Evolutionary conservation across 2,888 invertebrate species (phyloP).

Genomic region (Xanthia icteritia): DNA sequence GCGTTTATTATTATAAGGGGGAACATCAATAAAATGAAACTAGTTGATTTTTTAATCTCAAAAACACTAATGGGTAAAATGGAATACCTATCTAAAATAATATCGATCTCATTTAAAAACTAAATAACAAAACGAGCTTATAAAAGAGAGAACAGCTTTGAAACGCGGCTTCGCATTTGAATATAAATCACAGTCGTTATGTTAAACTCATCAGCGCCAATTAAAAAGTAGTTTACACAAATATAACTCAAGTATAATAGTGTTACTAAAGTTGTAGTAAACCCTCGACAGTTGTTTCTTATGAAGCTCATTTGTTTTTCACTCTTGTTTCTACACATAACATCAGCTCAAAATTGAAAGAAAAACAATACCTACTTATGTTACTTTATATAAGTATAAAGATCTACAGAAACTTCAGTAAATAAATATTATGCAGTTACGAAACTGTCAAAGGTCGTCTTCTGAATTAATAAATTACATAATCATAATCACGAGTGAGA

Average conservation of each 20-base stretch:
- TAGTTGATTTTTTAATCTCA: background rate
- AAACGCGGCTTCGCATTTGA: constrained; percentile 27
- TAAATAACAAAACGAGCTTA: constrained; percentile 21
- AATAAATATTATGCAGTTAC: background rate
- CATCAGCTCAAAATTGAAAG: background rate
- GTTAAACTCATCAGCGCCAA: constrained; percentile 43
- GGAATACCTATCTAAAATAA: background rate
- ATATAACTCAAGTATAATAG: constrained; percentile 41
- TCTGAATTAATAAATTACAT: constrained; percentile 25
- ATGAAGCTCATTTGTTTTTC: constrained; percentile 18
- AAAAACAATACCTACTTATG: background rate
- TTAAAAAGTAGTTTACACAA: constrained; percentile 47
- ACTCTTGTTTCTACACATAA: constrained; percentile 7
- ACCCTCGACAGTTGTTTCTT: constrained; percentile 29
- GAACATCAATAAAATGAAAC: background rate
- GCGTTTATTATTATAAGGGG: too few relatives aligned
- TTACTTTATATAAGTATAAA: background rate
- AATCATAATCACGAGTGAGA: constrained; percentile 11
- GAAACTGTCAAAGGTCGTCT: constrained; percentile 7
- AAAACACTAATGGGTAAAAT: background rate
- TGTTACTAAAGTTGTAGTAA: constrained; percentile 21
- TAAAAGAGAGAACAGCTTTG: constrained; percentile 36
- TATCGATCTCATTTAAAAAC: constrained; percentile 30
- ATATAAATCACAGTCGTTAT: constrained; percentile 50
- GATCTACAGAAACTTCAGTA: background rate